These are phyloP conservation scores for Brachirus orientalis DNA, from an alignment of 2,113 vertebrate species.

Conservation along the genomic window DNA sequence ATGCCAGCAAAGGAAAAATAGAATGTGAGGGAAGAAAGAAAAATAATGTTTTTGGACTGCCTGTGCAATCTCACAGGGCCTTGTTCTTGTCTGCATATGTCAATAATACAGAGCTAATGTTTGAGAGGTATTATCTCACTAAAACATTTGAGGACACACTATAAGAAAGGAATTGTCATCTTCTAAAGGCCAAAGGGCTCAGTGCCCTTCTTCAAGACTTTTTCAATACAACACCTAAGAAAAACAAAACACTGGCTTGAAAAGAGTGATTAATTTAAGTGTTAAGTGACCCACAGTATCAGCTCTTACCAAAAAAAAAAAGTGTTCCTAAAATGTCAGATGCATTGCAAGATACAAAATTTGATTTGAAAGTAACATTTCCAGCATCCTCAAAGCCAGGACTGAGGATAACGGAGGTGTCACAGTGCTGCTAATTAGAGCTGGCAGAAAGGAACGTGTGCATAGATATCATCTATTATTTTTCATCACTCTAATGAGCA, in stretches of 20 bases:
- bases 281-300: slow-evolving; percentile 45
- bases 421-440: slow-evolving; percentile 73
- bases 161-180: slow-evolving; percentile 59
- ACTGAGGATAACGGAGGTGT: slow-evolving; percentile 71
- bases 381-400: slow-evolving; percentile 48
- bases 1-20: slow-evolving; percentile 37
- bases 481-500: slow-evolving; percentile 78
- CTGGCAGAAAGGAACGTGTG: slow-evolving; percentile 66
- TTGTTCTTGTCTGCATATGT: slow-evolving; percentile 67
- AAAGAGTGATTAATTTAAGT: neutral
- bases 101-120: slow-evolving; percentile 64
- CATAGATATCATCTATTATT: slow-evolving; percentile 76
- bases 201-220: slow-evolving; percentile 41
- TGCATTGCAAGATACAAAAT: slow-evolving; percentile 55
- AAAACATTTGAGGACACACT: slow-evolving; percentile 60
- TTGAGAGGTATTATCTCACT: slow-evolving; percentile 65
- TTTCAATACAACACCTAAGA: slow-evolving; percentile 28
- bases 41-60: slow-evolving; percentile 66
- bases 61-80: slow-evolving; percentile 70
- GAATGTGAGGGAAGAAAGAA: slow-evolving; percentile 45
- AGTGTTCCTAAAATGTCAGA: slow-evolving; percentile 38
- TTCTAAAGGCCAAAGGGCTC: slow-evolving; percentile 63
- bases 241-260: slow-evolving; percentile 2
- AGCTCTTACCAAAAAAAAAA: slow-evolving; percentile 15
- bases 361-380: slow-evolving; percentile 75